phyloP scores from a whole-genome alignment of 1,140 invertebrate genomes.

The Doryteuthis pealeii region DNA sequence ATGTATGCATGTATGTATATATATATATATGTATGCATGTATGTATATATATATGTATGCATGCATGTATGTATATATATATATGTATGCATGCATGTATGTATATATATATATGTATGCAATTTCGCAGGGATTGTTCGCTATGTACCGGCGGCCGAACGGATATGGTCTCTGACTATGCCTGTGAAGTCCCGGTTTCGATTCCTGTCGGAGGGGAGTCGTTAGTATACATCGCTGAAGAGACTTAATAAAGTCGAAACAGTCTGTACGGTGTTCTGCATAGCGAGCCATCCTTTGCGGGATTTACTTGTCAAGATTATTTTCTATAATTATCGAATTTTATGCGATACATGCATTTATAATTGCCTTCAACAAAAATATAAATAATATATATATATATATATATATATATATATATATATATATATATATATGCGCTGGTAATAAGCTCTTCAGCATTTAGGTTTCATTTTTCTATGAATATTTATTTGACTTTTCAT shows the following conservation, averaged over 20 bases:
- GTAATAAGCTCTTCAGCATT: neutral
- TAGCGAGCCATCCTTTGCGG: too few species aligned
- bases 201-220: too few species aligned
- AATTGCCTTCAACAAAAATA: too few species aligned
- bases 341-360: too few species aligned
- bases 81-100: neutral
- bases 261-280: too few species aligned
- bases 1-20: neutral
- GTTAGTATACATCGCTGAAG: too few species aligned
- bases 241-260: too few species aligned
- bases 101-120: neutral
- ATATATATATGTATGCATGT: neutral
- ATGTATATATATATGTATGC: neutral
- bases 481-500: neutral
- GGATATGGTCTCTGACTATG: neutral
- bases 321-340: too few species aligned
- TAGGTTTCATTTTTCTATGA: neutral
- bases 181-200: too few species aligned
- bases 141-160: neutral
- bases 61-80: neutral
- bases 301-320: too few species aligned
- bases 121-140: neutral
- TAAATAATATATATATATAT: neutral
- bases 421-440: neutral
- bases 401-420: conserved; percentile 1